Conservation (phyloP, 2,888 invertebrate species). For the Leistus spinibarbis region DNA sequence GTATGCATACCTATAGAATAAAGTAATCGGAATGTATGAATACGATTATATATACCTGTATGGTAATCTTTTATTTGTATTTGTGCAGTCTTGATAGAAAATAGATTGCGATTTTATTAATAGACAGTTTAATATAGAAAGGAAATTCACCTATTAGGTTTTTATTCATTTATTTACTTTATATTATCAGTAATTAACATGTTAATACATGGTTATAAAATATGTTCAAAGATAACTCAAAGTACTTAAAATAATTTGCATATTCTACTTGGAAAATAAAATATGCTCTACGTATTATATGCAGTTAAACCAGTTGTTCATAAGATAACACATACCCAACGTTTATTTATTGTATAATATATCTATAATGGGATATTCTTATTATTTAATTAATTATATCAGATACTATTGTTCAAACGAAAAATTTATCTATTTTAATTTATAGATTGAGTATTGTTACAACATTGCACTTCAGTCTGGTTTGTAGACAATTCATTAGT, state of each 20-base stretch:
- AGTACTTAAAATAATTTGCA: slow-evolving; percentile 7
- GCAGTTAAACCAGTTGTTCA: neutral
- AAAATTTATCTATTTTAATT: neutral
- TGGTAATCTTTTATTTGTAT: neutral
- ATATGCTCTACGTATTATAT: neutral
- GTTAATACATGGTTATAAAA: slow-evolving; percentile 1
- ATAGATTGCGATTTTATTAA: neutral
- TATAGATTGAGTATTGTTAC: neutral
- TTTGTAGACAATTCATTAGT: too few species aligned
- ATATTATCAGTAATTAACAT: slow-evolving; percentile 1
- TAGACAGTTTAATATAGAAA: neutral
- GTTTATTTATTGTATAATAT: neutral
- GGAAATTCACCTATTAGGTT: neutral
- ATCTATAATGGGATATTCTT: neutral
- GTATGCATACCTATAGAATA: too few species aligned
- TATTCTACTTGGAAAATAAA: slow-evolving; percentile 4
- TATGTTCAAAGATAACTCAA: slow-evolving; percentile 1
- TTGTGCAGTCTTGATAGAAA: neutral
- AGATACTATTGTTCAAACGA: neutral
- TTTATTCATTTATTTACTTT: neutral
- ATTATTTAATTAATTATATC: neutral
- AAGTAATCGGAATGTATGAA: too few species aligned
- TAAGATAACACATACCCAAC: neutral
- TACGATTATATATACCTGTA: neutral
- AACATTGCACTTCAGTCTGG: too few species aligned